Evolutionary conservation across 2,888 invertebrate species (phyloP).

Genomic region (Brachyptera putata): DNA sequence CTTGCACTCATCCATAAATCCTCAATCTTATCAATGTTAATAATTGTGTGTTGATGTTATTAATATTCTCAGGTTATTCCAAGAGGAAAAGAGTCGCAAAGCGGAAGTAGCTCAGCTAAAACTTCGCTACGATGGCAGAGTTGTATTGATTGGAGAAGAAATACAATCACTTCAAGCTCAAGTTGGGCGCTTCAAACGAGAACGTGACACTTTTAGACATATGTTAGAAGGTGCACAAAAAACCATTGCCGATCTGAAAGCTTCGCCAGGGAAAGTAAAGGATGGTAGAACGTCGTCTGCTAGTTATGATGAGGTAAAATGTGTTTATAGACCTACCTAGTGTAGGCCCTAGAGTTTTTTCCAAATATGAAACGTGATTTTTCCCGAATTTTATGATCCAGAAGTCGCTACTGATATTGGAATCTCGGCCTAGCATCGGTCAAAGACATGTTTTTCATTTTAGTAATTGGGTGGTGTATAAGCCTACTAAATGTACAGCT

Average conservation of each 20-base stretch:
- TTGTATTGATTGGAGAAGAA: constrained; percentile 76
- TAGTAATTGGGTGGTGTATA: too few relatives aligned
- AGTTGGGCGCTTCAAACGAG: constrained; percentile 76
- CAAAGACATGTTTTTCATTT: too few relatives aligned
- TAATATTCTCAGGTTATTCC: constrained; percentile 34
- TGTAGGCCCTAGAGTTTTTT: too few relatives aligned
- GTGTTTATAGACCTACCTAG: neutral
- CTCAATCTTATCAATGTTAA: too few relatives aligned
- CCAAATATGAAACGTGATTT: too few relatives aligned
- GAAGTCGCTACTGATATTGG: too few relatives aligned
- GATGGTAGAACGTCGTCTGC: constrained; percentile 59
- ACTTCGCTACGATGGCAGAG: constrained; percentile 78
- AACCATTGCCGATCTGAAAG: constrained; percentile 71
- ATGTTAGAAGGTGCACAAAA: constrained; percentile 86
- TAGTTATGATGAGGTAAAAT: constrained; percentile 65
- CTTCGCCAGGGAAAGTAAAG: constrained; percentile 48
- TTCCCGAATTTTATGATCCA: too few relatives aligned
- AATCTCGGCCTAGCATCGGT: too few relatives aligned
- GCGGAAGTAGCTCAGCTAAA: constrained; percentile 76
- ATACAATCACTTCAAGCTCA: constrained; percentile 76
- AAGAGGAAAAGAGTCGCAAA: constrained; percentile 50
- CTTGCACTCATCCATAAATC: too few relatives aligned
- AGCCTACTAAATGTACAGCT: too few relatives aligned
- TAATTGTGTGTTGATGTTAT: too few relatives aligned
- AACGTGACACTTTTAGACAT: constrained; percentile 84